These are phyloP conservation scores for Ctenochaetus hawaiiensis DNA, from an alignment of 2,797 vertebrate genomes.

Conservation along the genomic window DNA sequence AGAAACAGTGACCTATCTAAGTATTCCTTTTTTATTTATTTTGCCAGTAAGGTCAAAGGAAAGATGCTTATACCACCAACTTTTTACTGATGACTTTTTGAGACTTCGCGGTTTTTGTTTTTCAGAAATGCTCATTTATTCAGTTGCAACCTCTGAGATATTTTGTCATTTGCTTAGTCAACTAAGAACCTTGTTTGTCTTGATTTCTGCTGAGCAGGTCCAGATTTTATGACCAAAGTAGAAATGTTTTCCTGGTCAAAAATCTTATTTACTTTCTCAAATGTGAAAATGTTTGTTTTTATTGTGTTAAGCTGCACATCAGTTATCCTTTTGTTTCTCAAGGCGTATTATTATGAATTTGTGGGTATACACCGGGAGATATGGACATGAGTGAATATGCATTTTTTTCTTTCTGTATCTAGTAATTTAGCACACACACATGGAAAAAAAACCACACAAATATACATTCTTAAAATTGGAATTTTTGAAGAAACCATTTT, in stretches of 20 bases:
- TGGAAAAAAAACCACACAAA: not conserved
- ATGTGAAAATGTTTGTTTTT: conserved; percentile 27
- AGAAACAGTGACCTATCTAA: not conserved
- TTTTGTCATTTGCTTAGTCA: conserved; percentile 7
- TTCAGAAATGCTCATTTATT: not conserved
- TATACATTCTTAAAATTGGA: not conserved
- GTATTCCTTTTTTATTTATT: not conserved
- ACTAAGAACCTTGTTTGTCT: not conserved
- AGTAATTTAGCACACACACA: conserved; percentile 9
- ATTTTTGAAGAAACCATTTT: conserved; percentile 13
- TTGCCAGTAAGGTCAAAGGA: not conserved
- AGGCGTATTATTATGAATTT: conserved; percentile 29
- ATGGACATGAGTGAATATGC: not conserved
- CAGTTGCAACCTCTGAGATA: conserved; percentile 17
- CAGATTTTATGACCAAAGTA: conserved; percentile 1
- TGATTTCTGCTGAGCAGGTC: not conserved
- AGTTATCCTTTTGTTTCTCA: conserved; percentile 24
- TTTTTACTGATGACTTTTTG: conserved; percentile 13
- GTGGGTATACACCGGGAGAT: conserved; percentile 7
- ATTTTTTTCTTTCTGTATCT: conserved; percentile 1
- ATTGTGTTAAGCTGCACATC: conserved; percentile 21
- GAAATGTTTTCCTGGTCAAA: conserved; percentile 6
- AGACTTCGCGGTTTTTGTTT: conserved; percentile 10
- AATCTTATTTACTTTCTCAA: conserved; percentile 11
- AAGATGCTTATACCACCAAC: not conserved